A percentile compares a stretch with the other conserved stretches of the same genome.
These are phyloP conservation scores for Tiliacea citrago DNA, from an alignment of 2,888 invertebrate genomes.

Conservation along the genomic window DNA sequence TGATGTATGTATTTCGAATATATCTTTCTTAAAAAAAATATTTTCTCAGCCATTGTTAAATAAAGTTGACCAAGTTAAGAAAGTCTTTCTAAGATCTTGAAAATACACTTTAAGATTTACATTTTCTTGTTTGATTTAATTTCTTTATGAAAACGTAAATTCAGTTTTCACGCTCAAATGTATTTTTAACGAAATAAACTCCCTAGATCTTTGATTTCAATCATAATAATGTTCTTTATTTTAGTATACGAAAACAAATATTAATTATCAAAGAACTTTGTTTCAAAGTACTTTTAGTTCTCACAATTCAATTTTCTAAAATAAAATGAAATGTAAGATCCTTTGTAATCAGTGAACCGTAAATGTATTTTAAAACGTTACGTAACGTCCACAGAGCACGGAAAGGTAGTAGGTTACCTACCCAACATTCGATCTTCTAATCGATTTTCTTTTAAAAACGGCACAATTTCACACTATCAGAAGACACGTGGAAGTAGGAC, in stretches of 20 bases:
- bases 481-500: too few relatives aligned
- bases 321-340: background rate
- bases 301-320: constrained; percentile 7
- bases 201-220: constrained; percentile 14
- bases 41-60: background rate
- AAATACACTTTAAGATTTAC: constrained; percentile 15
- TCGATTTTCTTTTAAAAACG: too few relatives aligned
- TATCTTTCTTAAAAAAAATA: background rate
- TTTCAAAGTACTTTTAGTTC: constrained; percentile 1
- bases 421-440: too few relatives aligned
- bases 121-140: background rate
- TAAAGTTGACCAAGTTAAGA: background rate
- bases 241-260: constrained; percentile 14
- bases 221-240: background rate
- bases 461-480: too few relatives aligned
- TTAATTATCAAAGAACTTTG: constrained; percentile 10
- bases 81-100: constrained; percentile 5
- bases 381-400: too few relatives aligned
- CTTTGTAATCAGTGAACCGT: background rate
- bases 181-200: constrained; percentile 8
- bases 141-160: constrained; percentile 8
- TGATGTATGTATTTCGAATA: background rate
- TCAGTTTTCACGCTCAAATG: constrained; percentile 10
- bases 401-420: too few relatives aligned
- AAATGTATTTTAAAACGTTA: background rate